A percentile compares a stretch with the other conserved stretches of the same genome.
These are phyloP conservation scores for Penaeus chinensis DNA, from an alignment of 1,140 invertebrate genomes.

Conservation along the genomic window DNA sequence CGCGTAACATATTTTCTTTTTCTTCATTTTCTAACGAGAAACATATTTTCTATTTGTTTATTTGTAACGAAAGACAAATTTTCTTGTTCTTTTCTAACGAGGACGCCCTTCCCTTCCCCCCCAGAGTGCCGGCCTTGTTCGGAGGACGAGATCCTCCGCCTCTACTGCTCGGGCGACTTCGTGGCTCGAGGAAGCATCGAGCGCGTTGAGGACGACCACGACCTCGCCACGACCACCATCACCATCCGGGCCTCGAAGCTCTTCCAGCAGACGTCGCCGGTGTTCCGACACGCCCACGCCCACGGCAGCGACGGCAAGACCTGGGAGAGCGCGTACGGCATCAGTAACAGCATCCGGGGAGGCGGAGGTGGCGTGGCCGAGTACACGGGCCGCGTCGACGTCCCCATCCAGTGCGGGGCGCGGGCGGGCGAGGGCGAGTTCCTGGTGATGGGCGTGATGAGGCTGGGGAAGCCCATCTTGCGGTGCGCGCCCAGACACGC, in stretches of 20 bases:
- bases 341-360: neutral
- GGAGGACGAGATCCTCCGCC: constrained; percentile 78
- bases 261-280: constrained; percentile 70
- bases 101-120: constrained; percentile 40
- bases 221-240: constrained; percentile 31
- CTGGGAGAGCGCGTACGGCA: neutral
- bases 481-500: constrained; percentile 75
- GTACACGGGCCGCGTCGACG: constrained; percentile 66
- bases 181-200: constrained; percentile 70
- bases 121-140: constrained; percentile 82
- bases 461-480: constrained; percentile 78
- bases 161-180: constrained; percentile 84
- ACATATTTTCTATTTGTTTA: too few relatives aligned
- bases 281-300: constrained; percentile 30
- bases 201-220: constrained; percentile 34
- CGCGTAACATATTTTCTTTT: too few relatives aligned
- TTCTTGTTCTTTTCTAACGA: too few relatives aligned
- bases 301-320: neutral
- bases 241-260: constrained; percentile 77
- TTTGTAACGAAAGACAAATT: too few relatives aligned
- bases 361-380: constrained; percentile 60
- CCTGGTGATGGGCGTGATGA: constrained; percentile 81
- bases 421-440: constrained; percentile 80
- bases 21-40: too few relatives aligned
- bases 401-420: constrained; percentile 78